Percentiles rank a stretch among this genome's conserved stretches.
These are phyloP conservation scores for Coenonympha glycerion DNA, from an alignment of 2,888 invertebrate genomes.

Conservation along the genomic window DNA sequence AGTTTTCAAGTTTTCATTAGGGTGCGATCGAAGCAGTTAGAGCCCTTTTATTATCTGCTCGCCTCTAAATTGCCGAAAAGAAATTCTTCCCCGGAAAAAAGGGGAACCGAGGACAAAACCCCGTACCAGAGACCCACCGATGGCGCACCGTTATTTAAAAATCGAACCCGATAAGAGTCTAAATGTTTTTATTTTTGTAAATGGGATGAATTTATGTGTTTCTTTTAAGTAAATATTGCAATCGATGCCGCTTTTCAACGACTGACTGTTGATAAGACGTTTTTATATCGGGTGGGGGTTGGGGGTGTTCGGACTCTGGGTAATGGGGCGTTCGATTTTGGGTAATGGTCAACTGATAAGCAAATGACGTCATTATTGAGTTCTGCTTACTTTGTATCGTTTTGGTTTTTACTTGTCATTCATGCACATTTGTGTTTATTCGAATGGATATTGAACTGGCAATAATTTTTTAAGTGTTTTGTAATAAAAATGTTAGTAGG, in stretches of 20 bases:
- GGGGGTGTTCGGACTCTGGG: slow-evolving; percentile 69
- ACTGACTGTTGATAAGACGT: slow-evolving; percentile 62
- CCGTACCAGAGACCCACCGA: slow-evolving; percentile 67
- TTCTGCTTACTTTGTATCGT: slow-evolving; percentile 63
- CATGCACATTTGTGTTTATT: slow-evolving; percentile 8
- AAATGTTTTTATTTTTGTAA: slow-evolving; percentile 73
- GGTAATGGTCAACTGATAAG: slow-evolving; percentile 76
- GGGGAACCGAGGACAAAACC: slow-evolving; percentile 67
- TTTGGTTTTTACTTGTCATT: slow-evolving; percentile 38
- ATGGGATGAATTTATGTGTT: slow-evolving; percentile 68
- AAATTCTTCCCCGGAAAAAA: slow-evolving; percentile 67
- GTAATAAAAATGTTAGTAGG: too few species aligned
- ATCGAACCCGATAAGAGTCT: slow-evolving; percentile 73
- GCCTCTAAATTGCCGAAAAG: slow-evolving; percentile 75
- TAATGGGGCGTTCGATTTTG: slow-evolving; percentile 74
- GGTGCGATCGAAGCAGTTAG: slow-evolving; percentile 72
- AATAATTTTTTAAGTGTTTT: neutral
- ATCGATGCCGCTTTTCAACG: slow-evolving; percentile 64
- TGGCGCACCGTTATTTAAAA: slow-evolving; percentile 72
- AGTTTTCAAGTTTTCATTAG: slow-evolving; percentile 73
- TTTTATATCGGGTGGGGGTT: slow-evolving; percentile 64
- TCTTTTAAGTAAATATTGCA: slow-evolving; percentile 66
- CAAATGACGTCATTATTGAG: slow-evolving; percentile 72
- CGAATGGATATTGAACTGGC: neutral
- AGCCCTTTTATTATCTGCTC: slow-evolving; percentile 77